Evolutionary conservation across 2,888 invertebrate genomes (phyloP).

Genomic region (Aethes cnicana): DNA sequence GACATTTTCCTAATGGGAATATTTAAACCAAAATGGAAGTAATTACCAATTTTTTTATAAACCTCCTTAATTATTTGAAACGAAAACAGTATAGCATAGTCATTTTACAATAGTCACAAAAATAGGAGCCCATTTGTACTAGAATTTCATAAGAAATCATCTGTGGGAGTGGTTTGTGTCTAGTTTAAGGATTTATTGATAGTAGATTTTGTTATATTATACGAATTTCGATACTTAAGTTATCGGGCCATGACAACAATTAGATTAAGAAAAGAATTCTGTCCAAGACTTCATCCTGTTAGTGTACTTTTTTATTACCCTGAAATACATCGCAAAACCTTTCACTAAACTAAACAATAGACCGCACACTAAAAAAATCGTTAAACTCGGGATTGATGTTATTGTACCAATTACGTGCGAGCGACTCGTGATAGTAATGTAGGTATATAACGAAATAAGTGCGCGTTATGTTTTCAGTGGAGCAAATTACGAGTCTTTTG

Average conservation of each 20-base stretch:
- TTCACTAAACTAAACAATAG: too few relatives aligned
- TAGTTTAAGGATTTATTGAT: conserved; percentile 65
- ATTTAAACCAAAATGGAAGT: conserved; percentile 45
- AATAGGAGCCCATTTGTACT: conserved; percentile 50
- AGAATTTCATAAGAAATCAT: conserved; percentile 65
- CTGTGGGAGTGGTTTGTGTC: conserved; percentile 74
- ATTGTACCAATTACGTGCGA: background rate
- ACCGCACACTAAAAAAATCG: too few relatives aligned
- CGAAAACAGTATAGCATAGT: conserved; percentile 41
- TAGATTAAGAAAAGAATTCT: conserved; percentile 62
- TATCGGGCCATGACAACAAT: conserved; percentile 78
- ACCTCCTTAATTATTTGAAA: background rate
- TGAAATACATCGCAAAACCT: conserved; percentile 15
- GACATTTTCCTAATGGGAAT: too few relatives aligned
- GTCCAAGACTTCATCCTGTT: conserved; percentile 60
- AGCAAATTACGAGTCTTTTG: background rate
- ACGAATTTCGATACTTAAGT: conserved; percentile 70
- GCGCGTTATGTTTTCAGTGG: background rate
- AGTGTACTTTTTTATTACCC: conserved; percentile 13
- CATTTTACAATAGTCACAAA: conserved; percentile 73
- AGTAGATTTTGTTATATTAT: conserved; percentile 66
- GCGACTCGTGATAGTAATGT: background rate
- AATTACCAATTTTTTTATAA: conserved; percentile 42
- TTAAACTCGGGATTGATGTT: too few relatives aligned
- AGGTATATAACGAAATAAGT: background rate